These are phyloP conservation scores for Nymphalis c-album DNA, from an alignment of 2,888 invertebrate genomes.

Conservation along the genomic window DNA sequence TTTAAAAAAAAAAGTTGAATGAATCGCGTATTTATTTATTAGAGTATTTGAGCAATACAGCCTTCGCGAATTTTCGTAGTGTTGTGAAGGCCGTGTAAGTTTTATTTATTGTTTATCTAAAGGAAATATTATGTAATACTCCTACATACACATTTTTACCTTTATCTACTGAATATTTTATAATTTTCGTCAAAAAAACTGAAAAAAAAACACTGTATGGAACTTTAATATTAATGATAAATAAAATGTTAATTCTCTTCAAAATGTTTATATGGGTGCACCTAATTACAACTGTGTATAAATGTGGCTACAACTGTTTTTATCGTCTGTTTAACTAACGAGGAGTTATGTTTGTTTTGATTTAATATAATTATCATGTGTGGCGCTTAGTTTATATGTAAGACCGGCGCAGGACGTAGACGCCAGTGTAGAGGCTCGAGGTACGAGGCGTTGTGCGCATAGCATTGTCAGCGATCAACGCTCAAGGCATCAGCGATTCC, in stretches of 20 bases:
- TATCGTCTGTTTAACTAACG: background rate
- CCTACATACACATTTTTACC: too few relatives aligned
- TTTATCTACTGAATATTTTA: too few relatives aligned
- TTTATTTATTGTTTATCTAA: too few relatives aligned
- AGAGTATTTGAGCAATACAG: too few relatives aligned
- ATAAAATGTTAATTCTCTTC: background rate
- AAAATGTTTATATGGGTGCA: background rate
- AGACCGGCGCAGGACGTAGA: background rate
- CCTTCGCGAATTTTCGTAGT: too few relatives aligned
- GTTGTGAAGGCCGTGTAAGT: too few relatives aligned
- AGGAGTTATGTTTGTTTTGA: conserved; percentile 15
- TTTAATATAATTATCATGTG: conserved; percentile 12
- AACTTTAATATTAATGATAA: background rate
- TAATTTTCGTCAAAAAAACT: too few relatives aligned
- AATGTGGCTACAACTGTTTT: background rate
- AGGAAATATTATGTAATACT: too few relatives aligned
- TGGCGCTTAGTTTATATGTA: conserved; percentile 15
- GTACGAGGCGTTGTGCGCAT: conserved; percentile 17
- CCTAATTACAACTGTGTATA: background rate
- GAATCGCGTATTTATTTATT: too few relatives aligned
- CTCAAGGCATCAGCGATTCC: conserved; percentile 21
- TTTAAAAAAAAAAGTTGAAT: too few relatives aligned
- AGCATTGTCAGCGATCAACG: conserved; percentile 23
- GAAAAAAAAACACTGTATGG: too few relatives aligned
- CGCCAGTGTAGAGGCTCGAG: conserved; percentile 14